These are phyloP conservation scores for Peromyscus melanophrys DNA, from an alignment of 2,797 vertebrate species.

Conservation along the genomic window DNA sequence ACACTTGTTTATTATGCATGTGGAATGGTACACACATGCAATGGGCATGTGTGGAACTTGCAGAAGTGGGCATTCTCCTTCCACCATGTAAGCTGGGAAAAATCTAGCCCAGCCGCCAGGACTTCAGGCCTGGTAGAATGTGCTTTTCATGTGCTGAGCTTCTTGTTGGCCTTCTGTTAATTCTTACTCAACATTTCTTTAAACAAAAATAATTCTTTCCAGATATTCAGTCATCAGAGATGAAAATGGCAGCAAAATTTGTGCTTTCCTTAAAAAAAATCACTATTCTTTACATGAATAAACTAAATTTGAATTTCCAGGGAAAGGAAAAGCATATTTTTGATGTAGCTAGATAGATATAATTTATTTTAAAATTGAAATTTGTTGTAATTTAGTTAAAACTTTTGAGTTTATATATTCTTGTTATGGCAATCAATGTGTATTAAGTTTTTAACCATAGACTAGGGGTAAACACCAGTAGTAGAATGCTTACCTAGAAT, in stretches of 20 bases:
- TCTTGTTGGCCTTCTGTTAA: not conserved
- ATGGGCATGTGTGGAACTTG: not conserved
- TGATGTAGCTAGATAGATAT: not conserved
- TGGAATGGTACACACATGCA: not conserved
- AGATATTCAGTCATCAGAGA: constrained; percentile 31
- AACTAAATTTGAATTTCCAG: constrained; percentile 42
- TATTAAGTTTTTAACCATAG: not conserved
- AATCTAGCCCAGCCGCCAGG: not conserved
- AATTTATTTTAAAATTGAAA: constrained; percentile 45
- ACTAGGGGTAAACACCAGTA: not conserved
- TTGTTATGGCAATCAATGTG: not conserved
- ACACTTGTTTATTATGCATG: not conserved
- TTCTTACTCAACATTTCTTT: constrained; percentile 40
- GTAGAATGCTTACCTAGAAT: not conserved
- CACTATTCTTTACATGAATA: not conserved
- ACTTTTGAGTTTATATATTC: not conserved
- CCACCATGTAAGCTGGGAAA: not conserved
- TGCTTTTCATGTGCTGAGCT: not conserved
- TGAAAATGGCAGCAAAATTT: constrained; percentile 40
- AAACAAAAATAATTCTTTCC: constrained; percentile 48
- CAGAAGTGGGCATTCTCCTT: not conserved
- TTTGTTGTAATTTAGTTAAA: not conserved
- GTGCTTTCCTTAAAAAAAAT: constrained; percentile 40
- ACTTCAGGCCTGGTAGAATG: not conserved
- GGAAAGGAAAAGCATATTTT: constrained; percentile 44